These are phyloP conservation scores for Sminthurides aquaticus DNA, from an alignment of 2,888 invertebrate species.

Conservation along the genomic window DNA sequence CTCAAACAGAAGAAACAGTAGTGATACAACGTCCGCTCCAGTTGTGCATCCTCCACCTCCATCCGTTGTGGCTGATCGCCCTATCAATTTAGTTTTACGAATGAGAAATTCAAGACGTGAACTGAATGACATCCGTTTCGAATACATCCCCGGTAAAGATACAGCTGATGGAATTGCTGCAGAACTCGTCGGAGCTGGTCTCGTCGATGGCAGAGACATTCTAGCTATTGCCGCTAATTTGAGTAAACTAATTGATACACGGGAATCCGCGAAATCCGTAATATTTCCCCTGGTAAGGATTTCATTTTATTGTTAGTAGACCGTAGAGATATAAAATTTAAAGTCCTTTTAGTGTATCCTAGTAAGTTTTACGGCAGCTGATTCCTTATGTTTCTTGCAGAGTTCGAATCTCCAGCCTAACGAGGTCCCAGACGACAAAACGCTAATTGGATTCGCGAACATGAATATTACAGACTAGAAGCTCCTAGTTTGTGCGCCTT, in stretches of 20 bases:
- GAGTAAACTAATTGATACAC: slow-evolving; percentile 77
- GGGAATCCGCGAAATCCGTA: slow-evolving; percentile 52
- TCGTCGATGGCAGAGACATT: slow-evolving; percentile 86
- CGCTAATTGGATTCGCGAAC: slow-evolving; percentile 94
- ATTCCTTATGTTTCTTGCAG: slow-evolving; percentile 48
- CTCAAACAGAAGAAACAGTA: background rate
- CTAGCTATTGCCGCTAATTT: slow-evolving; percentile 86
- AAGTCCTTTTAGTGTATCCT: no score
- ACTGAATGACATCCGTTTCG: slow-evolving; percentile 95
- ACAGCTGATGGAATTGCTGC: slow-evolving; percentile 86
- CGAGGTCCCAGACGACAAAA: slow-evolving; percentile 86
- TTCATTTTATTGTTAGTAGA: background rate
- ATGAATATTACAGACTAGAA: slow-evolving; percentile 89
- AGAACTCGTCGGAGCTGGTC: slow-evolving; percentile 88
- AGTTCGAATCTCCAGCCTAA: slow-evolving; percentile 62
- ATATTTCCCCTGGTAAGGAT: slow-evolving; percentile 78
- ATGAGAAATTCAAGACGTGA: slow-evolving; percentile 85
- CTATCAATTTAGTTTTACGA: slow-evolving; percentile 76
- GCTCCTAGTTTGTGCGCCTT: no score
- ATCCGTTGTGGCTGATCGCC: slow-evolving; percentile 22
- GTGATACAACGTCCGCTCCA: background rate
- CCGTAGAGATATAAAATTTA: slow-evolving; percentile 1
- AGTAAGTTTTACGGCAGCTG: background rate
- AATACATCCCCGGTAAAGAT: slow-evolving; percentile 83
- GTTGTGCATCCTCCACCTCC: background rate